A percentile compares a stretch with the other conserved stretches of the same genome.
phyloP scores from a whole-genome alignment of 2,888 invertebrate genomes.

The Onchidella celtica region DNA sequence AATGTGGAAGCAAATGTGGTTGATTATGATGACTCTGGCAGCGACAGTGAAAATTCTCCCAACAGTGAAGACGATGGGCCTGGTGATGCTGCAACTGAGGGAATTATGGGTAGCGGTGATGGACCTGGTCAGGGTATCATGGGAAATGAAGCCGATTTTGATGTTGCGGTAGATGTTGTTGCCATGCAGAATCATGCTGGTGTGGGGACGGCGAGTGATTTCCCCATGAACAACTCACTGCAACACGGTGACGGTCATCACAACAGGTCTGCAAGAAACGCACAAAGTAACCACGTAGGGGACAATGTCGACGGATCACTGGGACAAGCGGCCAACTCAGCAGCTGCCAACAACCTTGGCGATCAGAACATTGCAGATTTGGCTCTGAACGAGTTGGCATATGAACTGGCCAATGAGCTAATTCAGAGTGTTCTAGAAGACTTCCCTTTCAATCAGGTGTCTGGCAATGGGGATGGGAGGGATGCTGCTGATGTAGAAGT shows the following conservation, averaged over 20 bases:
- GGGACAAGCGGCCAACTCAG: neutral
- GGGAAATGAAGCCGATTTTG: neutral
- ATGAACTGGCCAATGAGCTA: slow-evolving; percentile 65
- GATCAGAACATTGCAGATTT: slow-evolving; percentile 44
- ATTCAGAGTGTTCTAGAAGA: slow-evolving; percentile 69
- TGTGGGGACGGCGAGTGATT: neutral
- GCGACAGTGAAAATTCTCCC: neutral
- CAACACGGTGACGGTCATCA: neutral
- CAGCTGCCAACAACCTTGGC: no score
- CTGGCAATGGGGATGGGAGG: neutral
- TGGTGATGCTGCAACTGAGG: neutral
- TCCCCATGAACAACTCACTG: neutral
- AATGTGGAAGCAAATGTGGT: slow-evolving; percentile 5
- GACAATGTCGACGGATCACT: neutral
- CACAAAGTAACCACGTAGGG: neutral
- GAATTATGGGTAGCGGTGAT: neutral
- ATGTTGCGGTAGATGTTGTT: neutral
- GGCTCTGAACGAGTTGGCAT: slow-evolving; percentile 63
- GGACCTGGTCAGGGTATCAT: neutral
- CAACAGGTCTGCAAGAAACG: neutral
- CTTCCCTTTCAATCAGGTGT: slow-evolving; percentile 54
- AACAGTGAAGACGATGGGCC: slow-evolving; percentile 3
- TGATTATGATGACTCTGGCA: neutral
- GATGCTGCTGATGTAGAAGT: neutral
- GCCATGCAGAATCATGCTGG: neutral